Percentiles rank a stretch among this genome's conserved stretches.
Conservation (phyloP, 2,113 vertebrate species). For the Paralichthys olivaceus region DNA sequence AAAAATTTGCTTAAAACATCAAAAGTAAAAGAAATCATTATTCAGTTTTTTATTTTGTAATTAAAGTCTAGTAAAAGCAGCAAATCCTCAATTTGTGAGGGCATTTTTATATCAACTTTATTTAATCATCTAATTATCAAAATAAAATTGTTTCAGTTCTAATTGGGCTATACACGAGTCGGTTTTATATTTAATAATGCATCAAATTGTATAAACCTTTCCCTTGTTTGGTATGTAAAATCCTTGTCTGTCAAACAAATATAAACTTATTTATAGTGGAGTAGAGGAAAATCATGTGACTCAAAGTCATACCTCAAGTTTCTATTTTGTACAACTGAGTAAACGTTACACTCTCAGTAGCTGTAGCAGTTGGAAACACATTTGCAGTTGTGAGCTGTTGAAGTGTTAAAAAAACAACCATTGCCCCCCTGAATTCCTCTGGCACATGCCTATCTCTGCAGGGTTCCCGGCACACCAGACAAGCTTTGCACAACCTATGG, state of each 20-base stretch:
- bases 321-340: neutral
- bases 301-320: neutral
- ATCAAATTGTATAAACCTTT: too few species aligned
- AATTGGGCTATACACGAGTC: too few species aligned
- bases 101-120: too few species aligned
- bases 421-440: constrained; percentile 35
- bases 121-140: too few species aligned
- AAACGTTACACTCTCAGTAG: neutral
- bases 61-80: too few species aligned
- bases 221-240: neutral
- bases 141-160: too few species aligned
- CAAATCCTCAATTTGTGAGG: too few species aligned
- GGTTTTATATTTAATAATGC: too few species aligned
- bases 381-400: constrained; percentile 11
- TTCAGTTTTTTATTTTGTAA: too few species aligned
- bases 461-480: constrained; percentile 26
- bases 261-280: neutral
- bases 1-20: too few species aligned
- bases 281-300: neutral
- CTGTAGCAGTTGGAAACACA: constrained; percentile 29
- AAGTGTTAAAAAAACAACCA: constrained; percentile 17
- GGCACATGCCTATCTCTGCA: constrained; percentile 55
- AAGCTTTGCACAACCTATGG: constrained; percentile 10
- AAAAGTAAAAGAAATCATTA: too few species aligned
- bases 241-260: too few species aligned